Evolutionary conservation across 2,797 vertebrate genomes (phyloP), one percentile per base, ranked within the genome.

Genomic region (Psittacula derbiana): DNA sequence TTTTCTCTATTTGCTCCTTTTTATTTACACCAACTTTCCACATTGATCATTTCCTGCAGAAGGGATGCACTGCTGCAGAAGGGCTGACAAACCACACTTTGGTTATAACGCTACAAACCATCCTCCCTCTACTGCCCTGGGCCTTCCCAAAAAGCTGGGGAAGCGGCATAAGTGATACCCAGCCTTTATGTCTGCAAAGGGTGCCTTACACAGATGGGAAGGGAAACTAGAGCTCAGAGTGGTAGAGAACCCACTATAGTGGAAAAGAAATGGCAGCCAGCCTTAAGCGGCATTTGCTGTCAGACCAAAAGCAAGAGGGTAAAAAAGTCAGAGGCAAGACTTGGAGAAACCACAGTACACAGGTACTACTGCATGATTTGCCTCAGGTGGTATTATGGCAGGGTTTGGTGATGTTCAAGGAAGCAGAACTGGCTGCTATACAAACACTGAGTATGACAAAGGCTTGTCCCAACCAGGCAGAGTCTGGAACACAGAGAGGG

Each of bases 91-190:
- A 38, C n/a, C 23, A 17, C 20, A 33, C 6, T 70, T 61, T 36
- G 49, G 28, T 31, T 65, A 13, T 60, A 64, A 60, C 0, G 0
- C 38, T 36, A 17, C 57, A 86, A 70, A n/a, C 38, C 23, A 58
- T 43, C 25, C 49, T 73, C n/a, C 11, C 11, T 72, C 30, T 16
- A 16, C 41, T 25, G 36, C 40, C 21, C 31, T 33, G 20, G 30
- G 70, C 44, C 24, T 67, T 72, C 33, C 25, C 1, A 0, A 58
- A 62, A 69, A 67, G 36, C 36, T 1, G 0, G 12, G 23, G 36
- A 41, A 60, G 36, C 5, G 8, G 38, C 60, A 40, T 14, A 10
- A 5, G 12, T 40, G 60, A 27, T 40, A 40, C 12, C 25, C 38
- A 10, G 60, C 38, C 17, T 61, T 61, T 30, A 19, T 14, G 24